Conservation (phyloP, 2,888 invertebrate genomes). For the Melinaea marsaeus region DNA sequence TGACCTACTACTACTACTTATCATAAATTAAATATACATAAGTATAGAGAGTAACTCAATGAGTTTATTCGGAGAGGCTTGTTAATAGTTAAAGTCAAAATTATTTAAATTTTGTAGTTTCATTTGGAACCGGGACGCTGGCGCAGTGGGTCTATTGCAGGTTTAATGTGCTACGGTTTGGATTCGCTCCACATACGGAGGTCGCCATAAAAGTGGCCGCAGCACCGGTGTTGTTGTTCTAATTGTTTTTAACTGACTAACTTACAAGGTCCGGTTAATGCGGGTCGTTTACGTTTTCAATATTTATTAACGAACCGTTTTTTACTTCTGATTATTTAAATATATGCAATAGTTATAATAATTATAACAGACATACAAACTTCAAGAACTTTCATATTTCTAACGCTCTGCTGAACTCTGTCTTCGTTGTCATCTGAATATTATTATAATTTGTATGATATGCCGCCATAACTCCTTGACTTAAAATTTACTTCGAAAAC, state of each 20-base stretch:
- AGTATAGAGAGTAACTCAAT: too few relatives aligned
- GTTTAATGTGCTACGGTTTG: conserved; percentile 66
- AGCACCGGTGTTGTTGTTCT: conserved; percentile 46
- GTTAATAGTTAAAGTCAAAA: neutral
- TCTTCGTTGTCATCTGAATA: neutral
- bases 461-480: neutral
- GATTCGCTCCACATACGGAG: conserved; percentile 62
- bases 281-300: conserved; percentile 18
- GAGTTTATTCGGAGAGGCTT: neutral
- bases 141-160: conserved; percentile 61
- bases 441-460: neutral
- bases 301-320: too few relatives aligned
- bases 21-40: too few relatives aligned
- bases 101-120: conserved; percentile 41
- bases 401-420: neutral
- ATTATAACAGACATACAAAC: conserved; percentile 21
- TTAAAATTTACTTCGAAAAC: neutral
- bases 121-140: conserved; percentile 45
- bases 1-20: too few relatives aligned
- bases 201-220: conserved; percentile 64
- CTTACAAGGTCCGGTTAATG: conserved; percentile 48
- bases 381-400: neutral
- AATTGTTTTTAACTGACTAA: conserved; percentile 66
- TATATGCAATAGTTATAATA: conserved; percentile 14
- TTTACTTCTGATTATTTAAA: too few relatives aligned